Percentiles rank a stretch among this genome's conserved stretches.
Evolutionary conservation across 2,113 vertebrate species (phyloP).

Genomic region (Callaeas wilsoni): DNA sequence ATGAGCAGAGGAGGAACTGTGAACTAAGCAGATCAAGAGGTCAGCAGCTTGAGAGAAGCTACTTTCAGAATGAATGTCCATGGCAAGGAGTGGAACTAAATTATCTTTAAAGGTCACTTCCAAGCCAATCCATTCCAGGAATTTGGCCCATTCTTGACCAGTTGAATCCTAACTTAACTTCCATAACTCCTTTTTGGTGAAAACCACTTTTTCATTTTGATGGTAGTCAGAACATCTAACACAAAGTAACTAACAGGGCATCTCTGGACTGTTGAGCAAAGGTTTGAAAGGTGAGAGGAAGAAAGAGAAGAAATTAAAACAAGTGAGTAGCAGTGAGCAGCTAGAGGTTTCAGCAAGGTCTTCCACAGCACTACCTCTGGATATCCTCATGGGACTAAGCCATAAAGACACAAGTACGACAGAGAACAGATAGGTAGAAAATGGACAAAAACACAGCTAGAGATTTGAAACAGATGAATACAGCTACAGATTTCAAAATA

Average conservation of each 20-base stretch:
- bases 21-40: background rate
- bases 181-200: background rate
- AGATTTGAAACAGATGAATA: background rate
- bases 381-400: background rate
- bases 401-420: background rate
- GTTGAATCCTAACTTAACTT: background rate
- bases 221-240: background rate
- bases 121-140: background rate
- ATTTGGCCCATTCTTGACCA: background rate
- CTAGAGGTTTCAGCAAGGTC: background rate
- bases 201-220: background rate
- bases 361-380: background rate
- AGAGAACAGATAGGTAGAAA: background rate
- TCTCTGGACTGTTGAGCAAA: background rate
- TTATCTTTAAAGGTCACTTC: background rate
- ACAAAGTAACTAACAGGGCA: background rate
- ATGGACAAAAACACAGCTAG: background rate
- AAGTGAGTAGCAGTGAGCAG: background rate
- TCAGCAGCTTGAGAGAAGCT: background rate
- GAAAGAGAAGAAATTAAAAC: background rate
- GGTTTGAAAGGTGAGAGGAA: background rate
- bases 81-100: background rate
- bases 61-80: background rate
- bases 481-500: background rate
- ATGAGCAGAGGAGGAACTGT: background rate